Evolutionary conservation across 2,797 vertebrate species (phyloP).

Genomic region (Saxicola maurus): DNA sequence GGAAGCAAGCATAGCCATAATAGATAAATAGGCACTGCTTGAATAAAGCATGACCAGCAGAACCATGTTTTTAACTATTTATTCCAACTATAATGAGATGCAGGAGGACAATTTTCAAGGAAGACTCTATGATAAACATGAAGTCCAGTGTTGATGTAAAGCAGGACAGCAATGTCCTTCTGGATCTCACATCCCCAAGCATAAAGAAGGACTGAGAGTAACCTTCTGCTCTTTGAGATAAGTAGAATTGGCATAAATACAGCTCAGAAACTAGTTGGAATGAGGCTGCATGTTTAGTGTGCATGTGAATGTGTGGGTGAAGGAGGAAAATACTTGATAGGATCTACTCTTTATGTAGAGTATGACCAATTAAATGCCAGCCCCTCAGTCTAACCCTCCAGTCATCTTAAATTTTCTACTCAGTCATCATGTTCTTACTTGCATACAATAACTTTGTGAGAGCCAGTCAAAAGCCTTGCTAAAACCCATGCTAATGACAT

Average conservation of each 20-base stretch:
- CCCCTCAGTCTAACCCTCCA: not conserved
- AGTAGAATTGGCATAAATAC: not conserved
- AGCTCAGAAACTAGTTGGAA: not conserved
- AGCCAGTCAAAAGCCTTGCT: not conserved
- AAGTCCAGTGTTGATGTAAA: not conserved
- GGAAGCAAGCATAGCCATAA: not conserved
- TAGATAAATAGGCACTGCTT: not conserved
- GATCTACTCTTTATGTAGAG: not conserved
- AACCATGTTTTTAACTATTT: not conserved
- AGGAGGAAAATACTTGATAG: not conserved
- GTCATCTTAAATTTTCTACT: not conserved
- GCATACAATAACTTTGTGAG: not conserved
- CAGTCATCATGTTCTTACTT: not conserved
- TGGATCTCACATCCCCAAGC: not conserved
- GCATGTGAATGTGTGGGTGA: not conserved
- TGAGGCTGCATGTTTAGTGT: not conserved
- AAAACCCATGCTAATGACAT: not conserved
- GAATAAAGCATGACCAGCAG: not conserved
- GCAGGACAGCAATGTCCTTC: not conserved
- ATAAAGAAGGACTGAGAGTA: not conserved
- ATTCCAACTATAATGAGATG: not conserved
- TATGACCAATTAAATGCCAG: not conserved
- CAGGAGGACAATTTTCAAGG: not conserved
- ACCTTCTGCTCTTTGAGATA: not conserved
- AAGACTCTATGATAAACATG: not conserved